A percentile compares a stretch with the other conserved stretches of the same genome.
Evolutionary conservation across 1,140 invertebrate species (phyloP).

Genomic region (Battus philenor): DNA sequence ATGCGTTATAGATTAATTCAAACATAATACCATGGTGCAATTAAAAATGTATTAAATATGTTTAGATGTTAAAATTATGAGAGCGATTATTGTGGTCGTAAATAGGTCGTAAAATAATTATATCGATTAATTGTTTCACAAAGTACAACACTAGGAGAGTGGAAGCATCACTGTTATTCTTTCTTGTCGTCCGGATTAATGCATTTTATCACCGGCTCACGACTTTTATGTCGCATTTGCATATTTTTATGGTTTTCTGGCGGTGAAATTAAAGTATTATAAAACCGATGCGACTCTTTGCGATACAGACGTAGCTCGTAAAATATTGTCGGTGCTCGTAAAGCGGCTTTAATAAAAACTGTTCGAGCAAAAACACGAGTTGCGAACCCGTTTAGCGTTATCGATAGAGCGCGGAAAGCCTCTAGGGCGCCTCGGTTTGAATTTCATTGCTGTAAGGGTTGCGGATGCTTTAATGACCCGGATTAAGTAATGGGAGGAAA

Average conservation of each 20-base stretch:
- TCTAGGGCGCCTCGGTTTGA: slow-evolving; percentile 23
- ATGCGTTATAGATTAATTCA: no score
- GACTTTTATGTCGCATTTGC: slow-evolving; percentile 63
- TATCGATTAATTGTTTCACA: slow-evolving; percentile 3
- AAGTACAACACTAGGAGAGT: slow-evolving; percentile 2
- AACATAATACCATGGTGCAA: no score
- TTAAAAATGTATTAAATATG: no score
- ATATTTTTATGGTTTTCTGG: slow-evolving; percentile 69
- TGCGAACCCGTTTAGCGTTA: slow-evolving; percentile 41
- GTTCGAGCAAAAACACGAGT: slow-evolving; percentile 44
- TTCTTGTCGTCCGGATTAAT: slow-evolving; percentile 26
- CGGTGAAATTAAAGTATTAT: slow-evolving; percentile 72
- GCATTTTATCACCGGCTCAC: slow-evolving; percentile 40
- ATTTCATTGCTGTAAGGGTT: slow-evolving; percentile 18
- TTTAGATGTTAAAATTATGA: slow-evolving; percentile 7
- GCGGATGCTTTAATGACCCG: slow-evolving; percentile 19
- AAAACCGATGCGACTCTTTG: slow-evolving; percentile 55
- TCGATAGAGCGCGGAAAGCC: slow-evolving; percentile 26
- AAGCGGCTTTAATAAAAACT: slow-evolving; percentile 57
- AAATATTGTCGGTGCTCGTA: slow-evolving; percentile 64
- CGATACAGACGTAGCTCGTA: slow-evolving; percentile 58
- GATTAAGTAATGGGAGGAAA: slow-evolving; percentile 13
- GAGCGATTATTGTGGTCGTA: neutral
- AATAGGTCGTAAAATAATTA: slow-evolving; percentile 5
- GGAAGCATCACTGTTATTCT: slow-evolving; percentile 4